Conservation (phyloP, 2,113 vertebrate species). For the Aegithalos caudatus region DNA sequence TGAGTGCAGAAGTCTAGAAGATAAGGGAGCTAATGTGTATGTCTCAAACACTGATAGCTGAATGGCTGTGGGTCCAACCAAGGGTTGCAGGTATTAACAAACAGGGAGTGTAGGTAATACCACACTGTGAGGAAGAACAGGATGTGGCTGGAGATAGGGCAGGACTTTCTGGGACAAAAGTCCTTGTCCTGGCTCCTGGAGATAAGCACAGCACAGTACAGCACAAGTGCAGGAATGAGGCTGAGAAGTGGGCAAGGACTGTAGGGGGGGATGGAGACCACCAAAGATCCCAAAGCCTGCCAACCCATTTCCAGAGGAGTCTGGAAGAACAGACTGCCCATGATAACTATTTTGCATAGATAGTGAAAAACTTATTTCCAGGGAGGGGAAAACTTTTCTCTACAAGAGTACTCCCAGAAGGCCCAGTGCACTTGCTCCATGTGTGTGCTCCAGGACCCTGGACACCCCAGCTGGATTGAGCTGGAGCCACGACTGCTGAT, state of each 20-base stretch:
- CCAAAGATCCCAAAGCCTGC: neutral
- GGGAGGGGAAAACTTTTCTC: neutral
- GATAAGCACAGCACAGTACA: neutral
- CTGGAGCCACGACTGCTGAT: neutral
- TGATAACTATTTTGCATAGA: neutral
- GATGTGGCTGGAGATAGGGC: neutral
- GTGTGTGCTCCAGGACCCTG: neutral
- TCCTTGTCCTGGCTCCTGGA: neutral
- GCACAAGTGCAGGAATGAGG: neutral
- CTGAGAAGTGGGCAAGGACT: neutral
- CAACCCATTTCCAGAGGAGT: neutral
- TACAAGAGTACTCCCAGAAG: neutral
- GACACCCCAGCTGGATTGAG: neutral
- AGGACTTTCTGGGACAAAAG: neutral
- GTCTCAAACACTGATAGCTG: neutral
- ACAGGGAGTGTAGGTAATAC: neutral
- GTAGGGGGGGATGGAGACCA: neutral
- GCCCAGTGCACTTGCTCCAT: neutral
- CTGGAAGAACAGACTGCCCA: neutral
- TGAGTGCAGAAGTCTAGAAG: neutral
- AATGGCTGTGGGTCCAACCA: neutral
- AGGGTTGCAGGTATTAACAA: neutral
- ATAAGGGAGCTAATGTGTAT: neutral
- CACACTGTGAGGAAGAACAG: neutral
- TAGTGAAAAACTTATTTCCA: neutral